These are phyloP conservation scores for Cariama cristata DNA, from an alignment of 2,113 vertebrate species.

Conservation along the genomic window DNA sequence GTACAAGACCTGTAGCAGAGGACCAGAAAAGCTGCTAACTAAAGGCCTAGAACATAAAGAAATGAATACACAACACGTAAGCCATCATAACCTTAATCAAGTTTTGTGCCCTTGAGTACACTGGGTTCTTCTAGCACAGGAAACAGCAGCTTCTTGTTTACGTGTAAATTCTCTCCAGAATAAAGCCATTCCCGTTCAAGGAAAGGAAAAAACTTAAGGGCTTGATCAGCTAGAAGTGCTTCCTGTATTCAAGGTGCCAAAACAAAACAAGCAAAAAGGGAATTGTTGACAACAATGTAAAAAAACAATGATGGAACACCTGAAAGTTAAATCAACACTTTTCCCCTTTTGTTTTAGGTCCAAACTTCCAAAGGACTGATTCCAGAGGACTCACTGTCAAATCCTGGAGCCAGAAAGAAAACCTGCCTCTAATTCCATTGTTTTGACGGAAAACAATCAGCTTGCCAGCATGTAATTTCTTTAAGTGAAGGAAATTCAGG, in stretches of 20 bases:
- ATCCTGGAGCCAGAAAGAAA: conserved; percentile 47
- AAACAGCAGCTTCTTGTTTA: conserved; percentile 30
- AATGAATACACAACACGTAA: not conserved
- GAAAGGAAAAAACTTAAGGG: conserved; percentile 38
- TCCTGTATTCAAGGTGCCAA: conserved; percentile 20
- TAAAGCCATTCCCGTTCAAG: not conserved
- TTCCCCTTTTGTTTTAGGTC: not conserved
- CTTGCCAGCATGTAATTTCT: conserved; percentile 37
- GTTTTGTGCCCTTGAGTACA: not conserved
- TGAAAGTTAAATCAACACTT: conserved; percentile 4
- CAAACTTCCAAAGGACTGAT: not conserved
- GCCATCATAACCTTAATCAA: not conserved
- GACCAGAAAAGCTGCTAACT: not conserved
- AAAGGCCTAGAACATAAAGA: not conserved
- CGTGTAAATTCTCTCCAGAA: not conserved
- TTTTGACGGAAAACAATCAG: not conserved
- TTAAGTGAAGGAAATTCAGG: conserved; percentile 30
- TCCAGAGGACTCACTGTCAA: not conserved
- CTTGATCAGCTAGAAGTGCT: conserved; percentile 5
- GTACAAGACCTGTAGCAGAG: not conserved
- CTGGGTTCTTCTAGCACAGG: not conserved
- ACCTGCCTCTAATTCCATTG: not conserved
- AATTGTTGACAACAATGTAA: not conserved
- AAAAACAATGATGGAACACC: conserved; percentile 28
- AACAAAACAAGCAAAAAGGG: conserved; percentile 13